phyloP scores from a whole-genome alignment of 2,888 invertebrate genomes.

The Acleris sparsana region DNA sequence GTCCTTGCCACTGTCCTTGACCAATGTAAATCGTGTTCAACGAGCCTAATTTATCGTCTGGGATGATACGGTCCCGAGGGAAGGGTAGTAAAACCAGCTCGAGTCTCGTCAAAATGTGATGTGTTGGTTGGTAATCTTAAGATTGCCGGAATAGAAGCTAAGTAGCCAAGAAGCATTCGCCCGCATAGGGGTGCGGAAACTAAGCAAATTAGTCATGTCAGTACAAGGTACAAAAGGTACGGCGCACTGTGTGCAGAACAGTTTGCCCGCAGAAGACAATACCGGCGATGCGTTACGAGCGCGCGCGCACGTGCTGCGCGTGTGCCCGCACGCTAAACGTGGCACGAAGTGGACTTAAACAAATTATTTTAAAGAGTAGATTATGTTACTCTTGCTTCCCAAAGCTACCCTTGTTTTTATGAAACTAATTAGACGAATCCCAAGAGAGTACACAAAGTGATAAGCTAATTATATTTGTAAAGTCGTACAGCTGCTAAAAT shows the following conservation, averaged over 20 bases:
- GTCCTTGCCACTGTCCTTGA: too few relatives aligned
- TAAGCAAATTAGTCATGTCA: conserved; percentile 15
- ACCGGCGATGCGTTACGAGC: background rate
- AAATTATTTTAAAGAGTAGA: background rate
- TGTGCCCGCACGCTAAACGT: background rate
- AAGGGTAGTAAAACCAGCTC: too few relatives aligned
- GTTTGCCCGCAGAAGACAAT: conserved; percentile 24
- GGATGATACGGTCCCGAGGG: too few relatives aligned
- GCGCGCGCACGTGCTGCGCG: conserved; percentile 8
- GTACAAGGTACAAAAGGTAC: conserved; percentile 3
- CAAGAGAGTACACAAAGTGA: conserved; percentile 17
- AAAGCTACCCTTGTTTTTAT: background rate
- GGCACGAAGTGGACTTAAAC: conserved; percentile 10
- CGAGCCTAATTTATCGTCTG: too few relatives aligned
- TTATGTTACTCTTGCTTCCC: background rate
- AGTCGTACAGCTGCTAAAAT: too few relatives aligned
- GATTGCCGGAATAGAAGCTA: background rate
- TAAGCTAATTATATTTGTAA: background rate
- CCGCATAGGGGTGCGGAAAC: conserved; percentile 27
- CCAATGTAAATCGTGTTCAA: too few relatives aligned
- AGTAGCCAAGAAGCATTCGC: conserved; percentile 5
- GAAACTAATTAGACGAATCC: background rate
- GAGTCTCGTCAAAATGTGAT: too few relatives aligned
- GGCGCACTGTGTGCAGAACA: conserved; percentile 18
- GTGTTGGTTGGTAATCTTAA: too few relatives aligned